phyloP scores from a whole-genome alignment of 2,797 vertebrate genomes.

The Eutrigla gurnardus region DNA sequence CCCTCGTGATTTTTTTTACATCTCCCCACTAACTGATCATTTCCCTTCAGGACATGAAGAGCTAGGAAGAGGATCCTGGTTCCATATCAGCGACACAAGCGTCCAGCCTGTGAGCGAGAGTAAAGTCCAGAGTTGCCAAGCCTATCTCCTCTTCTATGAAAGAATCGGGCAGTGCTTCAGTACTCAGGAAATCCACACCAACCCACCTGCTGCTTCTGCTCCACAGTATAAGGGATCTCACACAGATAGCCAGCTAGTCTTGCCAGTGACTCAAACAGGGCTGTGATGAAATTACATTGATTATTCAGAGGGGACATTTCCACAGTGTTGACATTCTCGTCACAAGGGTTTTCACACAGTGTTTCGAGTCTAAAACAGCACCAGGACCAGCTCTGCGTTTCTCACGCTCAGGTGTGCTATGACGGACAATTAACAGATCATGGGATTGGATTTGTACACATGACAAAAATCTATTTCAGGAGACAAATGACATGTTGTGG shows the following conservation, averaged over 20 bases:
- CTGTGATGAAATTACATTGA: constrained; percentile 18
- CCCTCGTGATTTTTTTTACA: neutral
- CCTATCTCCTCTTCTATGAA: constrained; percentile 99
- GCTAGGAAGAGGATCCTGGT: constrained; percentile 90
- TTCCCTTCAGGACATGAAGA: constrained; percentile 71
- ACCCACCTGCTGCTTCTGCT: constrained; percentile 50
- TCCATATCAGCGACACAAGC: constrained; percentile 93
- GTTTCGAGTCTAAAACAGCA: constrained; percentile 25
- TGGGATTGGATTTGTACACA: constrained; percentile 6
- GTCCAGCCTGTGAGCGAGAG: constrained; percentile 88
- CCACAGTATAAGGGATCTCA: constrained; percentile 9
- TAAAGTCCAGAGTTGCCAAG: constrained; percentile 93
- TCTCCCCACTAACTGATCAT: neutral
- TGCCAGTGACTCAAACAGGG: neutral
- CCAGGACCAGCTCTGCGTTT: constrained; percentile 10
- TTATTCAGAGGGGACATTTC: constrained; percentile 14
- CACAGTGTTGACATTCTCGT: constrained; percentile 20
- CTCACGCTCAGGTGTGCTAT: neutral
- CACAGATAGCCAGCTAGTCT: constrained; percentile 9
- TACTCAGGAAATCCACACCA: constrained; percentile 58
- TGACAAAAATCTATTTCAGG: neutral
- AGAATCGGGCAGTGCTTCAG: constrained; percentile 60
- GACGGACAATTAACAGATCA: constrained; percentile 1
- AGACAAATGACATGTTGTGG: neutral
- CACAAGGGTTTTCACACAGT: neutral